Conservation (phyloP, 53 echinoderm and acorn worm species). For the Mesocentrotus franciscanus region DNA sequence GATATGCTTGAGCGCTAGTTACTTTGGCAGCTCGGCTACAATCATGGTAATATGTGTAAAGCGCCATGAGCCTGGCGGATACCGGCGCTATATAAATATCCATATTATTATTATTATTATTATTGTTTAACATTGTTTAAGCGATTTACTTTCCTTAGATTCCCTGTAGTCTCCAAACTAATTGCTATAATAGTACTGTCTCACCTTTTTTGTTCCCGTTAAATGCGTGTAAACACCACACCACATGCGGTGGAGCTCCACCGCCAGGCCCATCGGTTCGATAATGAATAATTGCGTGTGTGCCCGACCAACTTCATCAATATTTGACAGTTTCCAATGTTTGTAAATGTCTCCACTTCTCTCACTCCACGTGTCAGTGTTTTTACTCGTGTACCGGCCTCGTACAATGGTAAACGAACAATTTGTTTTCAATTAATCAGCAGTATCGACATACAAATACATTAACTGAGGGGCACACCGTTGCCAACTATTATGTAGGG, state of each 20-base stretch:
- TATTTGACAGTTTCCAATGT: constrained; percentile 54
- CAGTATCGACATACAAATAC: constrained; percentile 50
- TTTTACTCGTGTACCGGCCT: constrained; percentile 48
- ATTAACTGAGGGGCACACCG: constrained; percentile 1
- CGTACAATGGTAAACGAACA: constrained; percentile 54
- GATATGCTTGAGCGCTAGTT: too few relatives aligned
- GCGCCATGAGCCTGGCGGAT: too few relatives aligned
- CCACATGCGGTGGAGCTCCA: background rate
- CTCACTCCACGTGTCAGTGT: constrained; percentile 12
- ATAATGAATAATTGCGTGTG: constrained; percentile 13
- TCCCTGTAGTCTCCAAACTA: background rate
- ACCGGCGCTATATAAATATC: too few relatives aligned
- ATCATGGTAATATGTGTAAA: too few relatives aligned
- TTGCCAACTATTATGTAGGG: background rate
- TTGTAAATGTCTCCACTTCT: constrained; percentile 36
- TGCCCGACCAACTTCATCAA: constrained; percentile 35
- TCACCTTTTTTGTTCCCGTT: background rate
- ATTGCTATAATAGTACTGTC: background rate
- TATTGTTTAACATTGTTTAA: too few relatives aligned
- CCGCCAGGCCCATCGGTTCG: background rate
- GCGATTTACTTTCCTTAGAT: background rate
- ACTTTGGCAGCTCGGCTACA: too few relatives aligned
- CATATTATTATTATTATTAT: too few relatives aligned
- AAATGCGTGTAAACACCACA: background rate
- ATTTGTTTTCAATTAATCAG: constrained; percentile 68